These are phyloP conservation scores for Sparus aurata DNA, from an alignment of 2,797 vertebrate species.

Conservation along the genomic window DNA sequence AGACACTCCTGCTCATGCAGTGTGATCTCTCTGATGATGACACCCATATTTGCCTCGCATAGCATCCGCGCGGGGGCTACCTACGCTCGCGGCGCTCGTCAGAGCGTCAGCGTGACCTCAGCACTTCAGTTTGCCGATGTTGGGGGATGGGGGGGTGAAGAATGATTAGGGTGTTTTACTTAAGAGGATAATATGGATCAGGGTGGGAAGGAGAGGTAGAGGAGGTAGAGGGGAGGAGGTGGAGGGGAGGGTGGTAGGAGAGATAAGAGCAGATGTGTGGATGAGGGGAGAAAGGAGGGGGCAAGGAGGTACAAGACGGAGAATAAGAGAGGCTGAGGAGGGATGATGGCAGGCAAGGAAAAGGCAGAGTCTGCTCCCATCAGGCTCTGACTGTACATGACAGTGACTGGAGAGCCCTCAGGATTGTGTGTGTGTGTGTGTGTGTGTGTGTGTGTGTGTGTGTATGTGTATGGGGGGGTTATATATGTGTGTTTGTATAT, in stretches of 20 bases:
- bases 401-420: constrained; percentile 64
- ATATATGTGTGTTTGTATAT: constrained; percentile 37
- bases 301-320: constrained; percentile 44
- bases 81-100: constrained; percentile 18
- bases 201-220: constrained; percentile 16
- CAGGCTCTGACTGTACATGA: constrained; percentile 66
- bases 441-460: constrained; percentile 29
- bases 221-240: not conserved
- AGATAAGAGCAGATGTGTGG: constrained; percentile 54
- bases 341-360: constrained; percentile 59
- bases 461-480: constrained; percentile 5
- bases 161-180: constrained; percentile 63
- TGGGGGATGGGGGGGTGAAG: constrained; percentile 8
- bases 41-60: constrained; percentile 66
- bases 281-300: constrained; percentile 23
- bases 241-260: not conserved
- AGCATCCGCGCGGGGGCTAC: constrained; percentile 34
- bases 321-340: constrained; percentile 54
- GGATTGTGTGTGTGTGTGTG: constrained; percentile 43
- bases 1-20: constrained; percentile 75
- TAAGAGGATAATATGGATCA: constrained; percentile 62
- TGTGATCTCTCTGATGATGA: constrained; percentile 77
- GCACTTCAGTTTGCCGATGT: constrained; percentile 49
- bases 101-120: constrained; percentile 59
- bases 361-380: constrained; percentile 66